Conservation (phyloP, 2,888 invertebrate genomes). For the Lordiphosa andalusiaca region DNA sequence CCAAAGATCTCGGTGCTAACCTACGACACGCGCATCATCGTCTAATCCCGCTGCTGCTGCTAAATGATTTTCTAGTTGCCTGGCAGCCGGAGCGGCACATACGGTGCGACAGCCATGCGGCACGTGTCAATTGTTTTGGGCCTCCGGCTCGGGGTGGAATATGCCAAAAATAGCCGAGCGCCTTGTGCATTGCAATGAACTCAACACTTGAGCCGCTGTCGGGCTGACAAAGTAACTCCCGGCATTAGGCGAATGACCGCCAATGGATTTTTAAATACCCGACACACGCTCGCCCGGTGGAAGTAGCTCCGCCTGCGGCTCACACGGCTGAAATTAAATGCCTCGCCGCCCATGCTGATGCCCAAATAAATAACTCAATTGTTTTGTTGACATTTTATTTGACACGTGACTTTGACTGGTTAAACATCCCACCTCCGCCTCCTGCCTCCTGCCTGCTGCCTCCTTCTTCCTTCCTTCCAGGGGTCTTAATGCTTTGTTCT, state of each 20-base stretch:
- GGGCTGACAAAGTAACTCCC: constrained; percentile 72
- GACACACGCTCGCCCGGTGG: constrained; percentile 46
- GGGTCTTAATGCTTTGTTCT: constrained; percentile 66
- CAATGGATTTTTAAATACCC: constrained; percentile 75
- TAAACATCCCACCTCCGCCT: constrained; percentile 50
- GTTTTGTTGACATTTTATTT: constrained; percentile 80
- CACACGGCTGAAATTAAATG: constrained; percentile 57
- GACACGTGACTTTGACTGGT: constrained; percentile 78
- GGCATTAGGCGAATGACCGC: constrained; percentile 68
- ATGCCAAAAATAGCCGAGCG: constrained; percentile 35
- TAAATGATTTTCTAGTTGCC: constrained; percentile 78
- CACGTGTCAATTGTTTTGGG: constrained; percentile 72
- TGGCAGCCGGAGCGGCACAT: constrained; percentile 43
- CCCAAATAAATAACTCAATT: constrained; percentile 79
- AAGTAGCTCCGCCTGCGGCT: constrained; percentile 16
- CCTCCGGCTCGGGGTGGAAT: constrained; percentile 15
- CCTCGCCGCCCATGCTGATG: constrained; percentile 38
- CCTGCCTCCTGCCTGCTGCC: neutral
- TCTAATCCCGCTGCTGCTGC: constrained; percentile 77
- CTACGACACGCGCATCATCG: constrained; percentile 70
- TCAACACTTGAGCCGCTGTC: constrained; percentile 60
- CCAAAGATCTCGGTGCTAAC: constrained; percentile 42
- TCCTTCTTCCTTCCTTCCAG: neutral
- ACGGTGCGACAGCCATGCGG: constrained; percentile 34
- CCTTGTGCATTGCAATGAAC: constrained; percentile 68